Percentiles rank a stretch among this genome's conserved stretches.
Conservation (phyloP, 2,888 invertebrate species). For the Ceramica pisi region DNA sequence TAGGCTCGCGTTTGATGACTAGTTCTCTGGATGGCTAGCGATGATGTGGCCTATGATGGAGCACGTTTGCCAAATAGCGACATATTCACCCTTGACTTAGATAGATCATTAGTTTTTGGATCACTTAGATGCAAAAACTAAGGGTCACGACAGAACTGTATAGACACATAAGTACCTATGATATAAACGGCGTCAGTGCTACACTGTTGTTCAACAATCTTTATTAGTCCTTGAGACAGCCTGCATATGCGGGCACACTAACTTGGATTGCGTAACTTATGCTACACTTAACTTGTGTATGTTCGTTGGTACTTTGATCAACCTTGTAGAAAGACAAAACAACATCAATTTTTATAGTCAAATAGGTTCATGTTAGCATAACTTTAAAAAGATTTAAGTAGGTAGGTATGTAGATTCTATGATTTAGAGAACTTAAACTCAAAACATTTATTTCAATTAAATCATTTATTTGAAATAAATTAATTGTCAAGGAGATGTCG, state of each 20-base stretch:
- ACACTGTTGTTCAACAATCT: slow-evolving; percentile 42
- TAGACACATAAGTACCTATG: neutral
- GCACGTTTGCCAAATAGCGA: no score
- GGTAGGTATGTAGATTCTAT: no score
- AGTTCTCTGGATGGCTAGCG: no score
- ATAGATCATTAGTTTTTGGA: neutral
- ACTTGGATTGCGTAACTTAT: slow-evolving; percentile 39
- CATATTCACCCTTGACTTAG: no score
- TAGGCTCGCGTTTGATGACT: no score
- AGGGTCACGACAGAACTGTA: no score
- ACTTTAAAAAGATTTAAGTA: neutral
- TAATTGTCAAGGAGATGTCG: no score
- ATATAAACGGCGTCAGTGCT: slow-evolving; percentile 1
- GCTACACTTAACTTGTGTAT: slow-evolving; percentile 17
- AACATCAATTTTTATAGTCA: neutral
- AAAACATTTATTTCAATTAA: no score
- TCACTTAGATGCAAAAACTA: neutral
- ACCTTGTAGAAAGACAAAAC: slow-evolving; percentile 26
- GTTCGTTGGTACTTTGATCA: slow-evolving; percentile 20
- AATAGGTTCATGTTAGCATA: neutral
- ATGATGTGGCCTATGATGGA: no score
- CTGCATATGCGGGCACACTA: slow-evolving; percentile 49
- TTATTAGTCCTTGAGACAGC: slow-evolving; percentile 55
- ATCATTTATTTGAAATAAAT: no score
- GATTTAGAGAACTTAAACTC: no score